phyloP scores from a whole-genome alignment of 2,888 invertebrate species.

The Monoplex corrugatus region DNA sequence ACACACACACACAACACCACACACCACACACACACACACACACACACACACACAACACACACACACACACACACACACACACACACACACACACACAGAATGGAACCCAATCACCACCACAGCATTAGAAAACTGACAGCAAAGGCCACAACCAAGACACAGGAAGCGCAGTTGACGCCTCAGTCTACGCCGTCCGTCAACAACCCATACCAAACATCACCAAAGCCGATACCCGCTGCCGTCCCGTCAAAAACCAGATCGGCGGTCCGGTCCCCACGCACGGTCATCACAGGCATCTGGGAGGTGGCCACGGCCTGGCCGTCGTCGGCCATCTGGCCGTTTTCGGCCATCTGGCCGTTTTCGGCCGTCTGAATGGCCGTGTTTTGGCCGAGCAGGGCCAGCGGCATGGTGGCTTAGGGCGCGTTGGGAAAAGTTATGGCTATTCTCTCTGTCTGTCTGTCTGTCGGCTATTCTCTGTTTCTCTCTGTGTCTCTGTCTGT shows the following conservation, averaged over 20 bases:
- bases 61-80: too few relatives aligned
- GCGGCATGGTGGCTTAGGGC: conserved; percentile 72
- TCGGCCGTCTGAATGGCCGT: conserved; percentile 59
- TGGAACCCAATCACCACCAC: too few relatives aligned
- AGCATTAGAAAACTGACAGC: conserved; percentile 80
- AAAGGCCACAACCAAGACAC: conserved; percentile 76
- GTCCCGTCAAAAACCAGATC: conserved; percentile 78
- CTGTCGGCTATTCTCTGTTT: too few relatives aligned
- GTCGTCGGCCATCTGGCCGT: conserved; percentile 60
- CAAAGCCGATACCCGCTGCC: conserved; percentile 77
- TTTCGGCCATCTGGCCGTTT: too few relatives aligned
- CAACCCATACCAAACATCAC: conserved; percentile 80
- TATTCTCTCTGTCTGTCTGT: too few relatives aligned
- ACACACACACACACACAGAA: too few relatives aligned
- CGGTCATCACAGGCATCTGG: conserved; percentile 67
- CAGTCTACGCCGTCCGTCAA: conserved; percentile 74
- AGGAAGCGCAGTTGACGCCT: conserved; percentile 76
- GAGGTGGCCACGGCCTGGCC: conserved; percentile 66
- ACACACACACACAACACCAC: too few relatives aligned
- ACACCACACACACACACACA: too few relatives aligned
- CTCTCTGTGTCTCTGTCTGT: too few relatives aligned
- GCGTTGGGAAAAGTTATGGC: too few relatives aligned
- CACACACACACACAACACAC: too few relatives aligned
- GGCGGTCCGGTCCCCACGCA: conserved; percentile 71
- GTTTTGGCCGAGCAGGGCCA: conserved; percentile 70